phyloP scores from a whole-genome alignment of 2,888 invertebrate species.

The Panorpa germanica region DNA sequence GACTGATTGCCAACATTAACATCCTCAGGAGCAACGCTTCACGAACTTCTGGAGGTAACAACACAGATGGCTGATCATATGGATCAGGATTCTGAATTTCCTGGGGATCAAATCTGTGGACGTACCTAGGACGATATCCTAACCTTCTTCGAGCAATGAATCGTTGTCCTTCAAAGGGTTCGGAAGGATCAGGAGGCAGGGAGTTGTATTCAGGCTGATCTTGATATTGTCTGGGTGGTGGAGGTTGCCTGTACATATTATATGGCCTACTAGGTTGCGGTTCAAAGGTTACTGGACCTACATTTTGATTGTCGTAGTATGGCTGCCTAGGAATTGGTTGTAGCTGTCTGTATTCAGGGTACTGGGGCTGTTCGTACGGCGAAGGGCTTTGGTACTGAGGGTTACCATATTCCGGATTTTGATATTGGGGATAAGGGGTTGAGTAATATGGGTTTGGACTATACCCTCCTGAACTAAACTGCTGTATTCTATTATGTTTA shows the following conservation, averaged over 20 bases:
- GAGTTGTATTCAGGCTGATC: conserved; percentile 12
- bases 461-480: conserved; percentile 23
- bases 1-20: conserved; percentile 52
- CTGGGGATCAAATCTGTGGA: conserved; percentile 14
- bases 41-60: conserved; percentile 46
- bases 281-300: not conserved
- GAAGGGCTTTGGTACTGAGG: conserved; percentile 9
- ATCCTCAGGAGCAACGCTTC: conserved; percentile 52
- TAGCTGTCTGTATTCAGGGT: too few species aligned
- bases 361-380: conserved; percentile 4
- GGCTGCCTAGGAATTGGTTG: too few species aligned
- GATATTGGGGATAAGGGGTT: conserved; percentile 8
- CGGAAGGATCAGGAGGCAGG: conserved; percentile 18
- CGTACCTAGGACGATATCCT: conserved; percentile 18
- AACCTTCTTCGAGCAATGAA: conserved; percentile 25
- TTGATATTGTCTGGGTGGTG: conserved; percentile 12
- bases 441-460: conserved; percentile 8
- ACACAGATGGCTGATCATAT: conserved; percentile 27
- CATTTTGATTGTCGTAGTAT: too few species aligned
- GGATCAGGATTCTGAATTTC: conserved; percentile 13
- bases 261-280: conserved; percentile 9
- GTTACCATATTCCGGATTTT: too few species aligned
- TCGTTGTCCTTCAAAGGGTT: conserved; percentile 28
- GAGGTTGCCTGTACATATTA: conserved; percentile 13
- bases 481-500: conserved; percentile 39